Conservation (phyloP, 1,140 invertebrate genomes). For the Drosophila yakuba region DNA sequence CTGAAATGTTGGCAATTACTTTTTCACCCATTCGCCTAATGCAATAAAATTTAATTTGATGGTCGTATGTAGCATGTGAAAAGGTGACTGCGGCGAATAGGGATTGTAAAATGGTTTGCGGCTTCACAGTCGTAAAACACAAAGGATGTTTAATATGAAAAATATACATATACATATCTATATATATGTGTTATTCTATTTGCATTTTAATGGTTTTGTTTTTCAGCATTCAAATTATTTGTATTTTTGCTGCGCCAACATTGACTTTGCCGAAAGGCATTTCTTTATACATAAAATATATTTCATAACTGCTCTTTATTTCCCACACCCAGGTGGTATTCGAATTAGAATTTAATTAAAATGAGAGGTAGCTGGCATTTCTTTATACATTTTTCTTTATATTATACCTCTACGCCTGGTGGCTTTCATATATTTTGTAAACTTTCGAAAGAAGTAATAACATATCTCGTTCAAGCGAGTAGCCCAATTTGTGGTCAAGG, state of each 20-base stretch:
- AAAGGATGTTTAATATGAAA: conserved; percentile 52
- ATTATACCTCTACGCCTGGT: not conserved
- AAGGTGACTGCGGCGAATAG: conserved; percentile 37
- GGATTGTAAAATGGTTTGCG: conserved; percentile 41
- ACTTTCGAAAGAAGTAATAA: conserved; percentile 31
- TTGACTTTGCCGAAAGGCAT: not conserved
- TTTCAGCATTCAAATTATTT: conserved; percentile 48
- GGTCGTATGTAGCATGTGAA: conserved; percentile 39
- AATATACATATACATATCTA: conserved; percentile 22
- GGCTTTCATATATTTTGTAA: not conserved
- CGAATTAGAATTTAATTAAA: not conserved
- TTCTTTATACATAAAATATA: not conserved
- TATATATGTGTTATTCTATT: conserved; percentile 26
- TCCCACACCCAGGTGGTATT: no score
- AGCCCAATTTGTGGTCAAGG: conserved; percentile 29
- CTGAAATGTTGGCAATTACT: conserved; percentile 53
- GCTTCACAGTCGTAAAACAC: conserved; percentile 63
- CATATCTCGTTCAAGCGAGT: conserved; percentile 12
- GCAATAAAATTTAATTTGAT: conserved; percentile 80
- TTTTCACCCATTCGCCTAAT: conserved; percentile 68
- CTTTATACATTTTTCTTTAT: not conserved
- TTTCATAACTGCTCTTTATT: conserved; percentile 15
- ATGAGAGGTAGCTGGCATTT: not conserved
- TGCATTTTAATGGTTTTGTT: conserved; percentile 68
- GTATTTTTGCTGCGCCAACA: not conserved